Conservation (phyloP, 2,888 invertebrate species). For the Hypselothyrea guttata region DNA sequence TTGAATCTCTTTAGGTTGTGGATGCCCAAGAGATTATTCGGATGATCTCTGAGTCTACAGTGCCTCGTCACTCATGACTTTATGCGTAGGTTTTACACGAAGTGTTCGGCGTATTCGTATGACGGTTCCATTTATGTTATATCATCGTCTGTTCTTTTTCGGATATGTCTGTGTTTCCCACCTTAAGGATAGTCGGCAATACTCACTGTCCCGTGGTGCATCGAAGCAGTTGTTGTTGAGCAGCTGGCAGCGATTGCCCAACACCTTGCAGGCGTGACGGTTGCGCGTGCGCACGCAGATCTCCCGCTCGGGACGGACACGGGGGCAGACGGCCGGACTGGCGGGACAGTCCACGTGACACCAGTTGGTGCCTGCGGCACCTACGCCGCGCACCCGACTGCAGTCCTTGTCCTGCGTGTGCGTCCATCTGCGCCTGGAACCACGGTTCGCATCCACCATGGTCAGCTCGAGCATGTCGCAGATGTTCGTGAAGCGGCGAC, state of each 20-base stretch:
- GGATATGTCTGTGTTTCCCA: too few relatives aligned
- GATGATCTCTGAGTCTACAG: too few relatives aligned
- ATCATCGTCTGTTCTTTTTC: too few relatives aligned
- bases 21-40: too few relatives aligned
- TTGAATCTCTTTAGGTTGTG: too few relatives aligned
- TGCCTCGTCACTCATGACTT: too few relatives aligned
- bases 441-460: background rate
- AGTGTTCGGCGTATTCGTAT: too few relatives aligned
- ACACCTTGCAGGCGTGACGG: conserved; percentile 39
- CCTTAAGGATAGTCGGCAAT: too few relatives aligned
- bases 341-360: conserved; percentile 44
- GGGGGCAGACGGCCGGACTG: conserved; percentile 23
- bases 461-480: conserved; percentile 47
- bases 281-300: conserved; percentile 54
- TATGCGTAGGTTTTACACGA: too few relatives aligned
- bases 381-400: conserved; percentile 35
- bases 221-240: conserved; percentile 52
- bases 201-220: conserved; percentile 52
- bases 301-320: conserved; percentile 7
- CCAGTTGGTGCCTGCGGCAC: conserved; percentile 19
- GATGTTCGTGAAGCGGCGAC: conserved; percentile 52
- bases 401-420: conserved; percentile 44
- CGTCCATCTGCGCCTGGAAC: conserved; percentile 2
- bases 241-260: conserved; percentile 55
- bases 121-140: too few relatives aligned